Conservation (phyloP, 2,888 invertebrate genomes). For the Clivina fossor region DNA sequence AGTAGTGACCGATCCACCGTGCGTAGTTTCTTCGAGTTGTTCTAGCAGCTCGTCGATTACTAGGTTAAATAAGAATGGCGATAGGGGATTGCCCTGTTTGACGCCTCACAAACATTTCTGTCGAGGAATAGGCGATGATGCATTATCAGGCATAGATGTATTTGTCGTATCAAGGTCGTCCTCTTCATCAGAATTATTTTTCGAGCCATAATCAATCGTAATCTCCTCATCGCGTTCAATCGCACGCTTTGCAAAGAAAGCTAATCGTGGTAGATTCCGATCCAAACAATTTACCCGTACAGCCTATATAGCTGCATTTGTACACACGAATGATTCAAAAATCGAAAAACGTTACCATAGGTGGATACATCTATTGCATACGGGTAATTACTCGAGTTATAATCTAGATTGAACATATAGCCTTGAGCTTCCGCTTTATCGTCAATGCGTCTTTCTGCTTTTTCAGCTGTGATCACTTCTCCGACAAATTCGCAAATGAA, state of each 20-base stretch:
- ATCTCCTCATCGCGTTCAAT: conserved; percentile 85
- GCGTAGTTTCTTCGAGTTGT: no score
- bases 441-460: conserved; percentile 85
- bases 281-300: no score
- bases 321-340: no score
- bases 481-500: conserved; percentile 93
- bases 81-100: conserved; percentile 46
- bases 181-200: no score
- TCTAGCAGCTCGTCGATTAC: no score
- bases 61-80: conserved; percentile 45
- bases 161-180: no score
- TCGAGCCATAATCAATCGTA: conserved; percentile 95
- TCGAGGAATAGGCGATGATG: no score
- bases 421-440: conserved; percentile 81
- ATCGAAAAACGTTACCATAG: no score
- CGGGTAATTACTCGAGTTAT: conserved; percentile 71
- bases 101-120: no score
- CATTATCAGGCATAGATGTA: no score
- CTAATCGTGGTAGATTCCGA: conserved; percentile 83
- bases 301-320: no score
- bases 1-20: no score
- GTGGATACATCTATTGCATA: conserved; percentile 89
- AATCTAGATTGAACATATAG: conserved; percentile 93
- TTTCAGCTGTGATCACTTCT: conserved; percentile 87
- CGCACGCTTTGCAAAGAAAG: conserved; percentile 79